Percentiles rank a stretch among this genome's conserved stretches.
Evolutionary conservation across 2,797 vertebrate genomes (phyloP).

Genomic region (Spinus olivaceus): DNA sequence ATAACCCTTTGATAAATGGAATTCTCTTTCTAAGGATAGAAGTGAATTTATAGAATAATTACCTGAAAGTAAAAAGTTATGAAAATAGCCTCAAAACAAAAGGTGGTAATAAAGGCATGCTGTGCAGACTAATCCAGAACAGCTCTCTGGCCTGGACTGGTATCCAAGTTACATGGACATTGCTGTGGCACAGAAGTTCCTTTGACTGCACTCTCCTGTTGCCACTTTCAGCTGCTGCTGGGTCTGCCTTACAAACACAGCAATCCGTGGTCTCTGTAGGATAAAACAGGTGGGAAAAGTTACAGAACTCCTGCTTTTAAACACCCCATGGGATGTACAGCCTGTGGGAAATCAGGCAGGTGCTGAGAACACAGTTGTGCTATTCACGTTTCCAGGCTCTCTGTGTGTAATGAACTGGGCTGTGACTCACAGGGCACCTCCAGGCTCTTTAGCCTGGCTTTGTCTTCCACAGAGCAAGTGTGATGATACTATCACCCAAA

Average conservation of each 20-base stretch:
- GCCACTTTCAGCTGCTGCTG: neutral
- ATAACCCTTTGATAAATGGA: neutral
- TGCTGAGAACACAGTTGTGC: neutral
- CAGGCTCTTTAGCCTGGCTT: neutral
- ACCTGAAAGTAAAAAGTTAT: neutral
- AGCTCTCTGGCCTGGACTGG: neutral
- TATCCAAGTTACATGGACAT: neutral
- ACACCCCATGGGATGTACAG: rapidly evolving
- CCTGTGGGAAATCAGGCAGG: neutral
- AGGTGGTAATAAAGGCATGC: neutral
- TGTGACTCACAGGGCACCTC: neutral
- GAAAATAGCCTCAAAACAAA: neutral
- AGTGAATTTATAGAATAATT: neutral
- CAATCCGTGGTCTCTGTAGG: rapidly evolving
- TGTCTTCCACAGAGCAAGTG: neutral
- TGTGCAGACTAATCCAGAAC: neutral
- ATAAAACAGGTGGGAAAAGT: neutral
- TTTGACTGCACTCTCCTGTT: neutral
- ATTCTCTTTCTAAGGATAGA: neutral
- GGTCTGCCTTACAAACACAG: neutral
- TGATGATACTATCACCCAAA: neutral
- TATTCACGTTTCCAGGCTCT: neutral
- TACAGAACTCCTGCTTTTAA: neutral
- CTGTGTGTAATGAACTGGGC: neutral
- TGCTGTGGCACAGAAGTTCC: neutral